Base-by-base conservation (phyloP, 2,888 invertebrate genomes). In the Dryobotodes eremita region DNA sequence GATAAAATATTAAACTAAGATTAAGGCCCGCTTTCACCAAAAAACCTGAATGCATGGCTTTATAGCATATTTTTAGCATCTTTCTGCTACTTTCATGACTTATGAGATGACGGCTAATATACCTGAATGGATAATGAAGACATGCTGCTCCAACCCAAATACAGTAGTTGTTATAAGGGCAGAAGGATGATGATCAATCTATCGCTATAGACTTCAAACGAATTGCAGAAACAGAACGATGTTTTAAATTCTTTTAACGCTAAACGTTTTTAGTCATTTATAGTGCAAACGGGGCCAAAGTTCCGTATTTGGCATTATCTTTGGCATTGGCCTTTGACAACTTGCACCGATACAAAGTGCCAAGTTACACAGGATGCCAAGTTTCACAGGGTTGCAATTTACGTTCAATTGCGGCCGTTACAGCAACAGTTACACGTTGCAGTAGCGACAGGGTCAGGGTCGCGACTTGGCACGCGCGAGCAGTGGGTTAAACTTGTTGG, bases 361-460 rank as follows among this genome's bases (percentile, higher is more conserved):
- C 74, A 80, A 80, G 42, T 69, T 36, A 26, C 46, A 23, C 26
- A 26, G 6, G 6, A 15, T 8, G 66, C 71, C 59, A 13, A 79
- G 36, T 55, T 26, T 26, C 53, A 26, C 17, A 26, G 4, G 6
- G 17, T 6, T 50, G 53, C 48, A 15, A 8, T 20, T 53, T 53
- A 62, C 31, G 15, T 72, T 36, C 7, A 80, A 73, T 42, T 66
- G 57, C 66, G 66, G 26, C 26, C 0, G 57, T 64, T 71, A 42
- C 80, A 57, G 80, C 71, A 73, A 73, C 80, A 80, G 65, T 59
- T 71, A 64, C 62, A n/a, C 66, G 76, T 55, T 80, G 80, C 84
- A 74, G 68, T 50, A n/a, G 17, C 48, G 8, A 57, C 13, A n/a
- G 23, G 76, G 82, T 84, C 84, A 86, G 75, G 87, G 85, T 55